A percentile compares a stretch with the other conserved stretches of the same genome.
Evolutionary conservation across 2,797 vertebrate genomes (phyloP).

Genomic region (Gymnopithys bicolor): DNA sequence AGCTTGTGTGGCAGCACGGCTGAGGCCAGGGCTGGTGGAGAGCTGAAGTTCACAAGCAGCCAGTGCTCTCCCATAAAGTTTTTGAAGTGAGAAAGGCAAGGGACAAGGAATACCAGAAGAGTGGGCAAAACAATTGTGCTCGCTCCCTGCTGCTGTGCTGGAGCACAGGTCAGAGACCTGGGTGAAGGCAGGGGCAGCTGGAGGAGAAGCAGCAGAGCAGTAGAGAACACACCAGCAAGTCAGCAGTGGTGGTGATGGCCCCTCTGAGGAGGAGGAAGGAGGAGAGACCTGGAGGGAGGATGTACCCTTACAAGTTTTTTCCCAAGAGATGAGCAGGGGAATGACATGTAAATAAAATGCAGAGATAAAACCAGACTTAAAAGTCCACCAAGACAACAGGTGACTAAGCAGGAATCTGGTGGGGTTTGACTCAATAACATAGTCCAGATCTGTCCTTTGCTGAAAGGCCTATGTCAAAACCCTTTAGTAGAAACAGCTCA

Average conservation of each 20-base stretch:
- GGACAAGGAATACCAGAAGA: not conserved
- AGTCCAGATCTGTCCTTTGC: not conserved
- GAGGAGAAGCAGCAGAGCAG: not conserved
- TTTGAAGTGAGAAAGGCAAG: not conserved
- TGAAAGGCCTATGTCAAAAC: not conserved
- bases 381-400: not conserved
- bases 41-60: not conserved
- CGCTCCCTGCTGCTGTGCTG: not conserved
- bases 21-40: too few species aligned
- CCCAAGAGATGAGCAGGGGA: not conserved
- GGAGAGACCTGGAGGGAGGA: not conserved
- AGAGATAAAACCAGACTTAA: not conserved
- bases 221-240: not conserved
- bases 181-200: not conserved
- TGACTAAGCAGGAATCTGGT: not conserved
- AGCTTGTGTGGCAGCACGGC: rapidly evolving
- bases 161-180: not conserved
- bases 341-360: not conserved
- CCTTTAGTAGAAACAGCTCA: not conserved
- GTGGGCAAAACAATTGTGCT: not conserved
- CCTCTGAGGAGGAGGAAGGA: not conserved
- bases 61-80: rapidly evolving
- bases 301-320: not conserved
- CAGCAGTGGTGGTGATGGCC: not conserved
- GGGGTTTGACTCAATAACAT: not conserved